Conservation (phyloP, 2,797 vertebrate species). For the Triplophysa bombifrons region DNA sequence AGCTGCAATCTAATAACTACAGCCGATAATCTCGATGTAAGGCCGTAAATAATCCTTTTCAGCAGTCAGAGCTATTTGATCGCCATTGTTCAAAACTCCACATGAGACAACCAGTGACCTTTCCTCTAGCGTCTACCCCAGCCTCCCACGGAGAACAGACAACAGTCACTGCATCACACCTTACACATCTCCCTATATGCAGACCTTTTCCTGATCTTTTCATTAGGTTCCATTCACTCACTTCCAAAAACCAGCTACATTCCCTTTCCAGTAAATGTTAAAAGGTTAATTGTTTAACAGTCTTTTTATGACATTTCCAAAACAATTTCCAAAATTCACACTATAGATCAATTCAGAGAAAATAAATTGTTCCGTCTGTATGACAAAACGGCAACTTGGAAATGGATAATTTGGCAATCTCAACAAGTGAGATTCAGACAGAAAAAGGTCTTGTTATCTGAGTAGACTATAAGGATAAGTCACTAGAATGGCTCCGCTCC, state of each 20-base stretch:
- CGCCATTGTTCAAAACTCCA: conserved; percentile 35
- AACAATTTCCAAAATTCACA: too few species aligned
- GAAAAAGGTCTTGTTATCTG: too few species aligned
- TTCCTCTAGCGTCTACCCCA: conserved; percentile 23
- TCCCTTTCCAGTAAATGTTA: not conserved
- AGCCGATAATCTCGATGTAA: not conserved
- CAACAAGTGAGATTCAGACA: too few species aligned
- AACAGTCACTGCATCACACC: not conserved
- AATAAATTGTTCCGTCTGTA: too few species aligned
- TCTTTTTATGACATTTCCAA: too few species aligned
- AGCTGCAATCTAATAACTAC: not conserved
- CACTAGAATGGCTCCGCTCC: conserved; percentile 3
- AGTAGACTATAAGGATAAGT: not conserved
- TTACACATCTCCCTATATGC: conserved; percentile 13
- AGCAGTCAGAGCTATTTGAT: conserved; percentile 13
- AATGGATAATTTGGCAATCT: too few species aligned
- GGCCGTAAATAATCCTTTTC: conserved; percentile 20
- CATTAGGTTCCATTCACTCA: conserved; percentile 38
- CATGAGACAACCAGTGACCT: conserved; percentile 41
- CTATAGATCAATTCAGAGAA: too few species aligned
- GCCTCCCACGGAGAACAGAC: conserved; percentile 34
- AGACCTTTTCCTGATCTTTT: not conserved
- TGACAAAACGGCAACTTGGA: too few species aligned
- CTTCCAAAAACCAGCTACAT: not conserved
- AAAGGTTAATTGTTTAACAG: not conserved